These are phyloP conservation scores for Megamerina dolium DNA, from an alignment of 2,888 invertebrate genomes.

Conservation along the genomic window DNA sequence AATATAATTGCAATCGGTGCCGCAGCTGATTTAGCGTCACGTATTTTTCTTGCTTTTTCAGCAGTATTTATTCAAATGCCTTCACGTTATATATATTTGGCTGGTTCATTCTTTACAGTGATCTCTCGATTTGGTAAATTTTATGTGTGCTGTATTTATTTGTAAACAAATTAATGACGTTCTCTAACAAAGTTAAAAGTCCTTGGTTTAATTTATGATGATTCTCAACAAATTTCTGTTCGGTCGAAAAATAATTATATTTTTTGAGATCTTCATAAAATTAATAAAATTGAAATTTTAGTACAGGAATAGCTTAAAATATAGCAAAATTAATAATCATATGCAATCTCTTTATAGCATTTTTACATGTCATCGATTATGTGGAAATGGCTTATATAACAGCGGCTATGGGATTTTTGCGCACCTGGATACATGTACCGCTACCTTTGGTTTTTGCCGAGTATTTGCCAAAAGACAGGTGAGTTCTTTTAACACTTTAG, in stretches of 20 bases:
- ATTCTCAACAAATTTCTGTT: too few species aligned
- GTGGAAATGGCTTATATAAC: conserved; percentile 57
- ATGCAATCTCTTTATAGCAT: conserved; percentile 53
- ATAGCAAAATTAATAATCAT: too few species aligned
- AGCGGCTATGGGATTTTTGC: conserved; percentile 60
- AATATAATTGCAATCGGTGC: conserved; percentile 65
- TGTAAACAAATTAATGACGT: background rate
- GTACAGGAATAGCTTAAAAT: too few species aligned
- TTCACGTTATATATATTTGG: conserved; percentile 60
- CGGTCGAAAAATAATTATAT: too few species aligned
- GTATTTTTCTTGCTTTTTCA: conserved; percentile 57
- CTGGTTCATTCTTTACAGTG: conserved; percentile 60
- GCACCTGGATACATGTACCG: conserved; percentile 66
- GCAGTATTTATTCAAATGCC: conserved; percentile 58
- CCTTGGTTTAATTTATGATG: background rate
- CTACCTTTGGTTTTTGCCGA: conserved; percentile 67
- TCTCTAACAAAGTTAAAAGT: conserved; percentile 1
- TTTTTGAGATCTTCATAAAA: too few species aligned
- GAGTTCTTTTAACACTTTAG: too few species aligned
- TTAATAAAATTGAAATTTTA: too few species aligned
- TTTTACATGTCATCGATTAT: conserved; percentile 51
- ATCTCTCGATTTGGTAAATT: conserved; percentile 62
- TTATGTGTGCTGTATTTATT: background rate
- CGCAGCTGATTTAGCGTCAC: conserved; percentile 60
- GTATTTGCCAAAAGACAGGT: conserved; percentile 58